These are phyloP conservation scores for Vultur gryphus DNA, from an alignment of 2,797 vertebrate species.

Conservation along the genomic window DNA sequence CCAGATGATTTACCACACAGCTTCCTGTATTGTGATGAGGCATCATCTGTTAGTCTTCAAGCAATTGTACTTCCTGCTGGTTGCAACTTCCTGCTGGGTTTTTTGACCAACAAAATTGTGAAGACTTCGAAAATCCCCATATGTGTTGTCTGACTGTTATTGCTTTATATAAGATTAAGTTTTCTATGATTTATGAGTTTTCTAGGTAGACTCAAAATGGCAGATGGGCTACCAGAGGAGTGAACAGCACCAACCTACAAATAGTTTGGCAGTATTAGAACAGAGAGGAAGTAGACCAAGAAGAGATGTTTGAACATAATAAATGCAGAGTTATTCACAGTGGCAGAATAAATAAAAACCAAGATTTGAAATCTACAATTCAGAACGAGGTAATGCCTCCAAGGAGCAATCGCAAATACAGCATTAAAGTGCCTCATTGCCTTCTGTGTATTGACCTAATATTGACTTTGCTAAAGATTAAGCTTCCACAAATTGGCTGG, in stretches of 20 bases:
- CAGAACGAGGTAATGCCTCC: neutral
- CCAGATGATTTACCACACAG: neutral
- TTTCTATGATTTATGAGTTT: neutral
- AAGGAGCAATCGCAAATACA: neutral
- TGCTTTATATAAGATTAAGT: neutral
- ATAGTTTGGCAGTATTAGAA: neutral
- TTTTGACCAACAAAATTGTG: neutral
- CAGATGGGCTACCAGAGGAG: neutral
- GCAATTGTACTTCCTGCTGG: slow-evolving; percentile 1
- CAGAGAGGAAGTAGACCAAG: neutral
- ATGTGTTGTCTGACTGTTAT: neutral
- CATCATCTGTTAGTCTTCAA: slow-evolving; percentile 32
- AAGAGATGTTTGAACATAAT: neutral
- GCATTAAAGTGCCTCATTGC: neutral
- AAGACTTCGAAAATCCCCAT: neutral
- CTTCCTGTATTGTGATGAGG: neutral
- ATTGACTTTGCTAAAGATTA: slow-evolving; percentile 28
- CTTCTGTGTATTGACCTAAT: slow-evolving; percentile 23
- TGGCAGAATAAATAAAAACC: neutral
- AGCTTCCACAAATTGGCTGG: neutral
- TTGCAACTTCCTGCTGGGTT: neutral
- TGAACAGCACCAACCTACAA: neutral
- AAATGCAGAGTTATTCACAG: neutral
- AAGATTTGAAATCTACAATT: slow-evolving; percentile 7
- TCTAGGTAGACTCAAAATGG: neutral